Percentiles rank a stretch among this genome's conserved stretches.
Evolutionary conservation across 2,797 vertebrate species (phyloP).

Genomic region (Emydoidea blandingii): DNA sequence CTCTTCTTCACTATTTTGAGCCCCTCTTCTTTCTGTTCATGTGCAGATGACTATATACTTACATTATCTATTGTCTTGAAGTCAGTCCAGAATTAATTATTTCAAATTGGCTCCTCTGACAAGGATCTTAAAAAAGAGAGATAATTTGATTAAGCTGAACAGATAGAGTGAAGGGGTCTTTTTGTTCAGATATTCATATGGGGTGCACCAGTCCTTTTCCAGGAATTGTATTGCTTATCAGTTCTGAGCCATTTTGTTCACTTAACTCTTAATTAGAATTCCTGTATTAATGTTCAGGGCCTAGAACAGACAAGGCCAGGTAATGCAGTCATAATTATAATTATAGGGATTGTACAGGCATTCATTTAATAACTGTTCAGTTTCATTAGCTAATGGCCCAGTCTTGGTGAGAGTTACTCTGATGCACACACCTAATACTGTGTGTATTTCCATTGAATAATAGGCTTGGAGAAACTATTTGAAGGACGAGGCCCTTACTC

Average conservation of each 20-base stretch:
- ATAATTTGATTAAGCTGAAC: background rate
- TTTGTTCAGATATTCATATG: background rate
- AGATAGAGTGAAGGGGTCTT: background rate
- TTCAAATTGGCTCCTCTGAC: background rate
- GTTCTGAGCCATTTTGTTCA: slow-evolving; percentile 4
- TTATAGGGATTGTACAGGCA: background rate
- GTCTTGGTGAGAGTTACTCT: background rate
- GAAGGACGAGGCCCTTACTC: background rate
- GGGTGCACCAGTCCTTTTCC: background rate
- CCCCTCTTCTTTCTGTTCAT: background rate
- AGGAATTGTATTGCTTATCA: background rate
- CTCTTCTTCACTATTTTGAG: background rate
- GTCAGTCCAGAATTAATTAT: background rate
- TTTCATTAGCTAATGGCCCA: background rate
- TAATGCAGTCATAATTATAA: background rate
- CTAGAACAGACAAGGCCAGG: background rate
- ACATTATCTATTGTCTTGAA: background rate
- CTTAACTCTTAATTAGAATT: slow-evolving; percentile 36
- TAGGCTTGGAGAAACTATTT: background rate
- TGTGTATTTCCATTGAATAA: background rate
- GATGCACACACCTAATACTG: background rate
- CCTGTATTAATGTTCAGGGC: background rate
- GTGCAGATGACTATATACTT: background rate
- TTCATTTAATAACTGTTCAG: background rate
- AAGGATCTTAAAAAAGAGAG: background rate